These are phyloP conservation scores for Gymnoscopelus microlampas DNA, from an alignment of 2,797 vertebrate species.

Conservation along the genomic window DNA sequence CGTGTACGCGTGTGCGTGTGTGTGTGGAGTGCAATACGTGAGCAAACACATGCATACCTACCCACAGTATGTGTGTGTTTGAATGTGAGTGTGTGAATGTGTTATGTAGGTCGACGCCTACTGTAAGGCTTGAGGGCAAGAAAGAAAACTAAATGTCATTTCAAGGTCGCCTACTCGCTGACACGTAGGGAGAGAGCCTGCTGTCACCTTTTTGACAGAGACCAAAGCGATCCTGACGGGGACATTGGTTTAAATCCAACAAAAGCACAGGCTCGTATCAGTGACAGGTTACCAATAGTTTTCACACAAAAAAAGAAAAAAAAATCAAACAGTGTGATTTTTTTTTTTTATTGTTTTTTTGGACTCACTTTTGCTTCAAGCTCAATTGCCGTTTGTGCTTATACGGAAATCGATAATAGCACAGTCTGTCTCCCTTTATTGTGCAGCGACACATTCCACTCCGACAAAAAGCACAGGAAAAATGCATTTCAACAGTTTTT, in stretches of 20 bases:
- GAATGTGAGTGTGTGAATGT: constrained; percentile 41
- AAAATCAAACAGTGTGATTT: constrained; percentile 4
- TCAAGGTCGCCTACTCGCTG: constrained; percentile 46
- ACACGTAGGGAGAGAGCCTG: constrained; percentile 67
- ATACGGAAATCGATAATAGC: constrained; percentile 63
- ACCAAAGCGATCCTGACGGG: constrained; percentile 72
- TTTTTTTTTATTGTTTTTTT: constrained; percentile 44
- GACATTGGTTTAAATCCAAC: constrained; percentile 61
- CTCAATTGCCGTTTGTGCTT: constrained; percentile 62
- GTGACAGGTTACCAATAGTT: constrained; percentile 53
- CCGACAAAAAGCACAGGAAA: constrained; percentile 73
- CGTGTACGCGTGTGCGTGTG: constrained; percentile 37
- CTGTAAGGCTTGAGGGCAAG: constrained; percentile 56
- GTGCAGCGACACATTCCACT: constrained; percentile 80
- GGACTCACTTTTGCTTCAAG: constrained; percentile 46
- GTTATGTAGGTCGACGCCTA: constrained; percentile 68
- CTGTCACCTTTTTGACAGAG: constrained; percentile 64
- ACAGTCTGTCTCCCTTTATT: constrained; percentile 77
- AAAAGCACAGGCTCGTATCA: constrained; percentile 55
- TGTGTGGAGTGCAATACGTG: constrained; percentile 54
- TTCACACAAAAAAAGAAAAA: constrained; percentile 26
- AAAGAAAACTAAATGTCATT: constrained; percentile 63
- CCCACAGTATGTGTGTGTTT: constrained; percentile 34
- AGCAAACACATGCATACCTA: constrained; percentile 30
- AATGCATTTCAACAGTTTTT: constrained; percentile 53